These are phyloP conservation scores for Sinella curviseta DNA, from an alignment of 1,140 invertebrate species.

Conservation along the genomic window DNA sequence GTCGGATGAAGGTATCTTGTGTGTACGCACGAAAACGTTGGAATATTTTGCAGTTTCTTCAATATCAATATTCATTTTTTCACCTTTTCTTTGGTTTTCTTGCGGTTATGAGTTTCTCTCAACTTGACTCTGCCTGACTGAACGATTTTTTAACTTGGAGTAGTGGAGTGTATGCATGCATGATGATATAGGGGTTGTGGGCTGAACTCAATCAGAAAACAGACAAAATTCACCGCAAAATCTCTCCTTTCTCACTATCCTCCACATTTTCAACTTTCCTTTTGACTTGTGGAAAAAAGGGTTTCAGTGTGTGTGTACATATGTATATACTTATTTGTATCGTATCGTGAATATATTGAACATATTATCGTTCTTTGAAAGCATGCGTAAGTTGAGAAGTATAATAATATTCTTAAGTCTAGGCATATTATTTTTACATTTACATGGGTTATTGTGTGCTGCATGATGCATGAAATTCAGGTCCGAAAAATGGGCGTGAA, in stretches of 20 bases:
- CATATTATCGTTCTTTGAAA: too few relatives aligned
- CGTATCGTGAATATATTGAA: not conserved
- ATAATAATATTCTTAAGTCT: too few relatives aligned
- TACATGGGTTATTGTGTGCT: too few relatives aligned
- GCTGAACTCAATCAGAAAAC: constrained; percentile 16
- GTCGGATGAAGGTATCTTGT: not conserved
- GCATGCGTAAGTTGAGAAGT: too few relatives aligned
- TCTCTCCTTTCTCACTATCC: not conserved
- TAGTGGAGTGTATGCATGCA: not conserved
- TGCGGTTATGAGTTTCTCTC: not conserved
- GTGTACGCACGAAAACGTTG: not conserved
- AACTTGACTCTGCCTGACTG: not conserved
- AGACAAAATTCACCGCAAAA: constrained; percentile 10
- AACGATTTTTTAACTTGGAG: not conserved
- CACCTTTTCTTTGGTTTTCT: not conserved
- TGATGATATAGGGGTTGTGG: not conserved
- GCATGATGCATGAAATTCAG: not conserved
- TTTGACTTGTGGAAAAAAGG: not conserved
- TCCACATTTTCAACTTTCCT: not conserved
- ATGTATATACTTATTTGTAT: not conserved
- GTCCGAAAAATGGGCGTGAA: constrained; percentile 13
- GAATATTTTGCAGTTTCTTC: not conserved
- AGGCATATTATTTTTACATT: too few relatives aligned
- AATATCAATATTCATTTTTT: not conserved
- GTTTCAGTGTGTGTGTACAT: not conserved